Base-by-base conservation (phyloP, 2,888 invertebrate genomes). In the Sarcophaga rosellei region DNA sequence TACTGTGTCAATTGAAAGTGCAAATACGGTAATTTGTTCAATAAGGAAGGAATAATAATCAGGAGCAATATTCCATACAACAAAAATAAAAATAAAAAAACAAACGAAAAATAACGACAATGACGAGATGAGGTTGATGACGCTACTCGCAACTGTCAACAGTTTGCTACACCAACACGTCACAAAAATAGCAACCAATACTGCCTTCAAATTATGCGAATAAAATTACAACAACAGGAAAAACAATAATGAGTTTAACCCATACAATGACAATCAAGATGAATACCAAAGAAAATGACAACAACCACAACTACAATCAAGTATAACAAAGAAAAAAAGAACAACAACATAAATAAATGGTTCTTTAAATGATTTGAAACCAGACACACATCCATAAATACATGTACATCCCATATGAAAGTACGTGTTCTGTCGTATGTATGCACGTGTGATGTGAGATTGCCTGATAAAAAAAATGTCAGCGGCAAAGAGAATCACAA, bases 11-110 rank as follows among this genome's bases (percentile, higher is more conserved):
- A 80, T 80, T 70, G 79, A 84, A 84, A 80, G 80, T 76, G 75
- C 84, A 84, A 84, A 84, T 84, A 80, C 79, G 75, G 72, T 80
- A 84, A 84, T 84, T 80, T 80, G 75, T 80, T 75, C 78, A 63
- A 75, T 70, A 66, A 79, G 75, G 35, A 79, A 72, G 47, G 20
- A 73, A 84, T 84, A 74, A 84, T 78, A 79, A 79, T 53, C 15
- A 12, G 53, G 53, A 53, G 5, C 5, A 53, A 53, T 53, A 53
- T 53, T 17, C 15, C 53, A 15, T 35, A 35, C 35, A 8, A 35
- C 8, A 35, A 35, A 8, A 35, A 35, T 25, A 25, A 25, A 25
- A 25, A 5, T 5, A 25, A 35, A 35, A 35, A 23, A 23, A 23
- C 3, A 23, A 35, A 6, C 35, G 4, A 15, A 53, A 53, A 53